Conservation (phyloP, 2,797 vertebrate genomes). For the Gymnoscopelus braueri region DNA sequence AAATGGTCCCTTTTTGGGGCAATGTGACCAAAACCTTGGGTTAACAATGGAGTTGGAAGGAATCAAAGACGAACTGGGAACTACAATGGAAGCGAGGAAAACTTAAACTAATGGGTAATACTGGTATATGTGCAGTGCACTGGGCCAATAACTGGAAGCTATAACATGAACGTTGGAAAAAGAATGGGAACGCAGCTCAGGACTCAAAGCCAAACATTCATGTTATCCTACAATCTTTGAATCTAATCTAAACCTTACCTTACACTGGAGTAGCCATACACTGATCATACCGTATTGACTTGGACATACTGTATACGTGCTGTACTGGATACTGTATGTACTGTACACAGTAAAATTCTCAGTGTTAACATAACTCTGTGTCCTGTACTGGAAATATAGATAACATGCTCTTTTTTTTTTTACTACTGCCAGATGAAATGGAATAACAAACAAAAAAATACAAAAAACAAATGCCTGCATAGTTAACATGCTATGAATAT, state of each 20-base stretch:
- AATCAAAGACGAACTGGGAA: neutral
- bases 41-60: neutral
- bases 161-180: conserved; percentile 5
- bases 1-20: neutral
- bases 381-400: conserved; percentile 44
- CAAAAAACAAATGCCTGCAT: conserved; percentile 58
- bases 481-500: conserved; percentile 63
- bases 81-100: neutral
- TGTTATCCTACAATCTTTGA: conserved; percentile 57
- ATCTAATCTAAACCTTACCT: conserved; percentile 52
- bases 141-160: conserved; percentile 16
- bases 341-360: conserved; percentile 16
- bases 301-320: conserved; percentile 60
- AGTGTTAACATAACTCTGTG: no score
- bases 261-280: conserved; percentile 73
- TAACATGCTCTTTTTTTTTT: conserved; percentile 56
- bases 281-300: conserved; percentile 62
- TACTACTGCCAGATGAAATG: conserved; percentile 62
- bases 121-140: conserved; percentile 50
- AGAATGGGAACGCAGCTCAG: conserved; percentile 32
- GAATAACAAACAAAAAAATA: conserved; percentile 46
- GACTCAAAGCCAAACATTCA: conserved; percentile 60
- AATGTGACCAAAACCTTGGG: neutral
- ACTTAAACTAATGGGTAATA: neutral
- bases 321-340: conserved; percentile 57